Conservation (phyloP, 2,797 vertebrate genomes). For the Periophthalmus magnuspinnatus region DNA sequence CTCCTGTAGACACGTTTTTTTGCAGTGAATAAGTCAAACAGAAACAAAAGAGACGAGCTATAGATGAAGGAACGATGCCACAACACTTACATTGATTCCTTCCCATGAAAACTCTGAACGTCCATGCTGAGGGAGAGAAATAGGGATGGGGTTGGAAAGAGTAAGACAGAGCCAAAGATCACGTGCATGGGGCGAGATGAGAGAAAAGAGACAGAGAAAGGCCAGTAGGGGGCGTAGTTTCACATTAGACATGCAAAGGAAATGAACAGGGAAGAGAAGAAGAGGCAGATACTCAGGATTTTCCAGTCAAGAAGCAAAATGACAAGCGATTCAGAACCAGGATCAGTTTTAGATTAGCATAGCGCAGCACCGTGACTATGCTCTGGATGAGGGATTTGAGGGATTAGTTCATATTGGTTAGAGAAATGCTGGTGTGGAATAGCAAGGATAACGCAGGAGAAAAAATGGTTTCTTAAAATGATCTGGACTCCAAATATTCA, state of each 20-base stretch:
- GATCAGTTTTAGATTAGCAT: slow-evolving; percentile 69
- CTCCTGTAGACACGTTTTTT: background rate
- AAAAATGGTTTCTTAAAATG: background rate
- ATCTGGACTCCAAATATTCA: background rate
- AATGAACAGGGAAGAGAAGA: slow-evolving; percentile 27
- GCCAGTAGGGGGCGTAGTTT: slow-evolving; percentile 22
- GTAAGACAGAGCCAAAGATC: slow-evolving; percentile 60
- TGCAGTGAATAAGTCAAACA: slow-evolving; percentile 24
- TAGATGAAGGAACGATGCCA: slow-evolving; percentile 71
- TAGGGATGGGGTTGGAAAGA: slow-evolving; percentile 52
- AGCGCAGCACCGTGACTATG: slow-evolving; percentile 58
- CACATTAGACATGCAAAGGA: slow-evolving; percentile 43
- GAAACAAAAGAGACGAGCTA: slow-evolving; percentile 29
- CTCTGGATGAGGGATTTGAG: slow-evolving; percentile 53
- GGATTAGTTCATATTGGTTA: slow-evolving; percentile 45
- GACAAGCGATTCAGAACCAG: slow-evolving; percentile 65
- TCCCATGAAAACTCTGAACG: slow-evolving; percentile 99
- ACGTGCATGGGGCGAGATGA: slow-evolving; percentile 44
- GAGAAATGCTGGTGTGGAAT: slow-evolving; percentile 38
- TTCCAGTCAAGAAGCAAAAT: slow-evolving; percentile 61
- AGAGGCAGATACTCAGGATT: slow-evolving; percentile 51
- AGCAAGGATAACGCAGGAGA: slow-evolving; percentile 23
- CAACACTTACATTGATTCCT: slow-evolving; percentile 95
- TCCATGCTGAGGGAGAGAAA: slow-evolving; percentile 88
- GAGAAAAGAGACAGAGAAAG: slow-evolving; percentile 19